Percentiles rank a stretch among this genome's conserved stretches.
These are phyloP conservation scores for Serrognathus titanus DNA, from an alignment of 2,888 invertebrate species.

Conservation along the genomic window DNA sequence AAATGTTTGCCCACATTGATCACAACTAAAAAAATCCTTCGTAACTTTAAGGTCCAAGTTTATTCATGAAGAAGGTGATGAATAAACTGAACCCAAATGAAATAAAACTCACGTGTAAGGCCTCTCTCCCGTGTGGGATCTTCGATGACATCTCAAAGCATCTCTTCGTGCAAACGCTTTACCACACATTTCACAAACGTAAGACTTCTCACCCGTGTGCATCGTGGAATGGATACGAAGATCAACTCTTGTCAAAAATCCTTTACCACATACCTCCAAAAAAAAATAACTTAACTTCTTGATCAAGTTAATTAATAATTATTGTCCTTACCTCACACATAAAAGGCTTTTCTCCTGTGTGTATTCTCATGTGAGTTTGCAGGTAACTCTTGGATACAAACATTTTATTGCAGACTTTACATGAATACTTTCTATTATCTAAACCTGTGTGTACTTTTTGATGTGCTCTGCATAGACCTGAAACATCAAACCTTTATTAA, in stretches of 20 bases:
- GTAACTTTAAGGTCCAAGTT: not conserved
- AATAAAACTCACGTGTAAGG: constrained; percentile 49
- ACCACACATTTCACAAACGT: constrained; percentile 59
- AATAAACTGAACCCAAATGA: not conserved
- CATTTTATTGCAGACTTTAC: constrained; percentile 57
- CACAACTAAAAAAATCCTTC: constrained; percentile 47
- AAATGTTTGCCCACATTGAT: constrained; percentile 60
- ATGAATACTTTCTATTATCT: constrained; percentile 59
- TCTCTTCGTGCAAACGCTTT: constrained; percentile 61
- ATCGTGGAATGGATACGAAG: constrained; percentile 58
- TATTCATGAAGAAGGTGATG: not conserved
- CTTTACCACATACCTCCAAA: constrained; percentile 53
- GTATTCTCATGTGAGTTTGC: constrained; percentile 57
- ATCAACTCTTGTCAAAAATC: constrained; percentile 58
- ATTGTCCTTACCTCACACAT: constrained; percentile 53
- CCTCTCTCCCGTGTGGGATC: constrained; percentile 58
- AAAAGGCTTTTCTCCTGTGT: constrained; percentile 60
- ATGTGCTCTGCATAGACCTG: constrained; percentile 56
- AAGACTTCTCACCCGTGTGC: constrained; percentile 62
- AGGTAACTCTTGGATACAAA: constrained; percentile 61
- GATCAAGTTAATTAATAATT: not conserved
- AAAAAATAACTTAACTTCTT: not conserved
- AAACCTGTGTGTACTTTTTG: constrained; percentile 58
- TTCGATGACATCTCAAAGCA: constrained; percentile 55
- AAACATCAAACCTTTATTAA: constrained; percentile 1